Percentiles rank a stretch among this genome's conserved stretches.
phyloP scores from a whole-genome alignment of 2,797 vertebrate genomes.

The Peromyscus nudipes region DNA sequence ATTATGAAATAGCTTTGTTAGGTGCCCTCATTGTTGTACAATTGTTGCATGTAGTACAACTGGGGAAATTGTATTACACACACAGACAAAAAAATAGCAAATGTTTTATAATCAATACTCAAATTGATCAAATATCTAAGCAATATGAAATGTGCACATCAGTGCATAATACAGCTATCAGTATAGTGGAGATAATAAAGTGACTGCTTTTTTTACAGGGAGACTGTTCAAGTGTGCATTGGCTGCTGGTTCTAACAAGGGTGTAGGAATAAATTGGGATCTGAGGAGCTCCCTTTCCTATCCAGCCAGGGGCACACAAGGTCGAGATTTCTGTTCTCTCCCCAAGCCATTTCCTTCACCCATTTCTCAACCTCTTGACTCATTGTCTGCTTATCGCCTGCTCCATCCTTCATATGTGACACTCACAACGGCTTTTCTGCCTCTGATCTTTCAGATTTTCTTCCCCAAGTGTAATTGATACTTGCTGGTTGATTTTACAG shows the following conservation, averaged over 20 bases:
- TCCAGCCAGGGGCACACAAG: background rate
- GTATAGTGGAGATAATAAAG: background rate
- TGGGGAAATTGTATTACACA: background rate
- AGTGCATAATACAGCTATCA: background rate
- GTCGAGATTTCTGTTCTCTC: conserved; percentile 13
- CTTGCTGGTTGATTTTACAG: conserved; percentile 58
- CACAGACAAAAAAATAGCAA: conserved; percentile 47
- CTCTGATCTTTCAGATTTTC: conserved; percentile 69
- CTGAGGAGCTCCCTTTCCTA: conserved; percentile 5
- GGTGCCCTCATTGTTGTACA: background rate
- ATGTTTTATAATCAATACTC: conserved; percentile 23
- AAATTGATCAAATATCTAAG: conserved; percentile 47
- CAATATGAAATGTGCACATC: background rate
- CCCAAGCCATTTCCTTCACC: background rate
- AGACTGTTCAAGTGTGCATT: background rate
- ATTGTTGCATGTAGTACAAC: background rate
- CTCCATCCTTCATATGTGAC: conserved; percentile 63
- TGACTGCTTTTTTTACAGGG: background rate
- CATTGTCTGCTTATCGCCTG: conserved; percentile 52
- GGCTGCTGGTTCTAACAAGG: conserved; percentile 33
- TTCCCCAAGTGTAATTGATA: conserved; percentile 61
- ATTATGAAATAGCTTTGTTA: conserved; percentile 46
- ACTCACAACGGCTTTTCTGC: conserved; percentile 33
- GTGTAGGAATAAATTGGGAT: background rate
- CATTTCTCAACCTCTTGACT: conserved; percentile 53